Base-by-base conservation (phyloP, 2,888 invertebrate species). In the Lithodes maja region DNA sequence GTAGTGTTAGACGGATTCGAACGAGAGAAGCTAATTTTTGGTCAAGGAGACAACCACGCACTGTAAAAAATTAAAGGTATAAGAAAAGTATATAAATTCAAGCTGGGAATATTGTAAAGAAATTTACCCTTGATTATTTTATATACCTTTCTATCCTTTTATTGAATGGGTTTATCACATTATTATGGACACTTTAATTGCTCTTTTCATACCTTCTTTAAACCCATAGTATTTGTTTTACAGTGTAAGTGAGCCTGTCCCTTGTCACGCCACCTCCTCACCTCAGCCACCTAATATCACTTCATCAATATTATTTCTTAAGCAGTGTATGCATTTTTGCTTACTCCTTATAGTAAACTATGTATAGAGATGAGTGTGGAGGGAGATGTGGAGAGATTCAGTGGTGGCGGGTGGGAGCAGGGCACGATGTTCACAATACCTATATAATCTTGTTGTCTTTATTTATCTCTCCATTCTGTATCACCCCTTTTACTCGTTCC, bases 1-100 rank as follows among this genome's bases (percentile, higher is more conserved):
- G 89, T 89, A 89, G 89, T 50, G 69, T 85, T 89, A 89, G 82
- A 69, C 68, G 54, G 82, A 77, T 49, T 49, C 81, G 85, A 82
- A 80, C 77, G 74, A 68, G 77, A n/a, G 82, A 17, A 82, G 82
- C 68, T 54, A 83, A 69, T 77, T 77, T 33, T 33, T 78, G 71
- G 82, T 53, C 69, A 33, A 71, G 74, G 74, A 75, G 78, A 54
- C 71, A 68, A 68, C 68, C 55, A 54, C 33, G 33, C 33, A 33
- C 33, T 33, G 33, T 33, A 33, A 33, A 33, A 33, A 33, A 33
- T 33, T 33, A 33, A 33, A 33, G 33, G 33, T 0, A 0, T 33
- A 33, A 33, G 33, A 33, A 33, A 33, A 33, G 33, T 33, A 33
- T 33, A 33, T 33, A 33, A 33, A 33, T 33, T 33, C 33, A 33